Conservation (phyloP, 2,113 vertebrate genomes). For the Hippopotamus amphibius region DNA sequence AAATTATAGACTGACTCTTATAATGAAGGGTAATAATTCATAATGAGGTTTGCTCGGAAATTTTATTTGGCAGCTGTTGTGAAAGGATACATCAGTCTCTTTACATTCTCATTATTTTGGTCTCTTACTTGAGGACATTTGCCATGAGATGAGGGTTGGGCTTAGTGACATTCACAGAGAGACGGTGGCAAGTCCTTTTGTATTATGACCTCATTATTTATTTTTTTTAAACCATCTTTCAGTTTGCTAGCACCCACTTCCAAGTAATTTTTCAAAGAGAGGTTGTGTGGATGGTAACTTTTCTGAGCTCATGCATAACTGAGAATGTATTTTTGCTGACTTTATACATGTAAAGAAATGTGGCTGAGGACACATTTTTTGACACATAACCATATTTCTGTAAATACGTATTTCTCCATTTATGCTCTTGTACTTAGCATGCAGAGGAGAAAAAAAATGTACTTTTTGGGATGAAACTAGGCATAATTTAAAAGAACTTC, state of each 20-base stretch:
- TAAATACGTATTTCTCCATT: neutral
- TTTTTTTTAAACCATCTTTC: neutral
- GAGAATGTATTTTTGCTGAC: neutral
- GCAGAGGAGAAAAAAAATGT: neutral
- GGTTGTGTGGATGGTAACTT: neutral
- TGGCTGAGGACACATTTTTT: neutral
- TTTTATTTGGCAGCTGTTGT: neutral
- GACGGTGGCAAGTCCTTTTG: neutral
- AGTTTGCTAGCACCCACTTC: neutral
- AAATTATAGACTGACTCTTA: neutral
- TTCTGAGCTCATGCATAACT: neutral
- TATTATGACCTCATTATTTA: neutral
- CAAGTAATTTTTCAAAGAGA: neutral
- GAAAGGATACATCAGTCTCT: neutral
- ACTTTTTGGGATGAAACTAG: neutral
- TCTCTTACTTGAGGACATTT: neutral
- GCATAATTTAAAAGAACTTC: neutral
- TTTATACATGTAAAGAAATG: neutral
- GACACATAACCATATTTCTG: neutral
- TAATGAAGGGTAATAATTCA: neutral
- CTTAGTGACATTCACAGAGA: neutral
- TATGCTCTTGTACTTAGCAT: constrained; percentile 6
- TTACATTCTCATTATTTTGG: neutral
- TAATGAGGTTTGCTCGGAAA: neutral
- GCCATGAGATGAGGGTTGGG: neutral